Evolutionary conservation across 2,888 invertebrate species (phyloP).

Genomic region (Tachina fera): DNA sequence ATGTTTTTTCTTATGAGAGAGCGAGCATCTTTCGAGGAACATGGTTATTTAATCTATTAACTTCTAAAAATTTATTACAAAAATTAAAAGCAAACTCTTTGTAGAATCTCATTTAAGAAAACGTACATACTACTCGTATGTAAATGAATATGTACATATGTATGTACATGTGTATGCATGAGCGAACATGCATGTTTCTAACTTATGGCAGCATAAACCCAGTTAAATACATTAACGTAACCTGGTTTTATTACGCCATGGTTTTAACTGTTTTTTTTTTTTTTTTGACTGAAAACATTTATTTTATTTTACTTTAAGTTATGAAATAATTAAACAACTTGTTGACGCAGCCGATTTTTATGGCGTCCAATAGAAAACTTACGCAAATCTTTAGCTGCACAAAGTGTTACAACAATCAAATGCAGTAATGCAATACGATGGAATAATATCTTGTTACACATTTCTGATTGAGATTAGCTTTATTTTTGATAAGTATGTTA

Average conservation of each 20-base stretch:
- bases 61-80: too few species aligned
- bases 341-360: slow-evolving; percentile 14
- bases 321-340: slow-evolving; percentile 38
- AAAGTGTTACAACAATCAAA: slow-evolving; percentile 43
- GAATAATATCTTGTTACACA: slow-evolving; percentile 55
- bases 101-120: too few species aligned
- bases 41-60: too few species aligned
- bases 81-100: too few species aligned
- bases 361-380: slow-evolving; percentile 73
- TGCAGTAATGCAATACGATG: slow-evolving; percentile 27
- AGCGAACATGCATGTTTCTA: neutral
- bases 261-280: slow-evolving; percentile 2
- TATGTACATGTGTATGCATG: neutral
- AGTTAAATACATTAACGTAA: neutral
- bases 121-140: neutral
- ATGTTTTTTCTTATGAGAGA: too few species aligned
- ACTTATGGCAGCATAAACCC: neutral
- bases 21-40: too few species aligned
- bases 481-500: neutral
- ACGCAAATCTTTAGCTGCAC: slow-evolving; percentile 79
- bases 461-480: slow-evolving; percentile 33
- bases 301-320: slow-evolving; percentile 7
- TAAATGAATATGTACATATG: neutral
- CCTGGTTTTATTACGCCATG: slow-evolving; percentile 9
- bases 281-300: neutral